Base-by-base conservation (phyloP, 2,797 vertebrate species). In the Balearica regulorum region DNA sequence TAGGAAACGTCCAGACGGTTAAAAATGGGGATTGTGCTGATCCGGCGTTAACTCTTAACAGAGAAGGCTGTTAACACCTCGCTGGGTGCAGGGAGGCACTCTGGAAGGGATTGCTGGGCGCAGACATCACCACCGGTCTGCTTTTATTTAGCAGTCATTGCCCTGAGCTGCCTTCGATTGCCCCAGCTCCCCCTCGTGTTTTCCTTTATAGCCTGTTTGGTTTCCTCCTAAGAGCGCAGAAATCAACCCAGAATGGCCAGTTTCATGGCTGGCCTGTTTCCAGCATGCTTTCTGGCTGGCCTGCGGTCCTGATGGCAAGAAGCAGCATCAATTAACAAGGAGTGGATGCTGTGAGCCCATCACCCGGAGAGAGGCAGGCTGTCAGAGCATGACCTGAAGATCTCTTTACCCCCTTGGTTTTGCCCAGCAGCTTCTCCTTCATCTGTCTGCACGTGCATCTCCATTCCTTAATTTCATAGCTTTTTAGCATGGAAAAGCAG, bases 1-100 rank as follows among this genome's bases (percentile, higher is more conserved):
- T 88, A 87, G 89, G 64, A 86, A 82, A 90, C 17, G 4, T 37
- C 1, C 3, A 88, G 69, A 44, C 5, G 5, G 83, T 87, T 83
- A 89, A 90, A 95, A 94, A 77, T 41, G 92, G 91, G n/a, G 64
- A 77, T 80, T n/a, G 68, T 80, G 75, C 70, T 71, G 82, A 73
- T 70, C 82, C 9, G 7, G 57, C 19, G 65, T 80, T 94, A 92
- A 89, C 81, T 77, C 78, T 85, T 87, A 15, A 22, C 0, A 2
- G 71, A n/a, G 53, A 49, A 80, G 37, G 62, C 77, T 73, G 86
- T 0, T 0, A 9, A 33, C 10, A 80, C 76, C 81, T 92, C 0
- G 0, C 33, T 33, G 69, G 57, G 66, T 43, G 39, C 58, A 41
- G 41, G 51, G 28, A n/a, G 16, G 57, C 31, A 7, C 44, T 35